phyloP scores from a whole-genome alignment of 2,888 invertebrate genomes.

The Tenthredo mesomela region DNA sequence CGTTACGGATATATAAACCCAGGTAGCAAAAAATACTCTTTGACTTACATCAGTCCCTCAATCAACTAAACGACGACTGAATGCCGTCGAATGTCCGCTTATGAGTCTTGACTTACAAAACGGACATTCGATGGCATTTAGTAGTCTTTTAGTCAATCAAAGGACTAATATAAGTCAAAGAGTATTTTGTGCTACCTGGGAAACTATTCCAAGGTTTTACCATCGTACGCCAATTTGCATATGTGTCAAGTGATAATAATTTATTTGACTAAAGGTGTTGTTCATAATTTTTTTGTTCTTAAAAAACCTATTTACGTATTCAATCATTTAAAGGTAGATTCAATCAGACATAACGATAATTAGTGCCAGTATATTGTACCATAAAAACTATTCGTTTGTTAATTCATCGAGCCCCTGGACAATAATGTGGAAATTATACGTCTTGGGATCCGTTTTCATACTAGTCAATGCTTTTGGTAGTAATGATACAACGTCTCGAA shows the following conservation, averaged over 20 bases:
- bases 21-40: too few relatives aligned
- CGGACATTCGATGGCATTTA: too few relatives aligned
- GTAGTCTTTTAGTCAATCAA: too few relatives aligned
- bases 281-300: neutral
- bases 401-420: neutral
- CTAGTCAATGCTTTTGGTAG: neutral
- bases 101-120: too few relatives aligned
- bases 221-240: neutral
- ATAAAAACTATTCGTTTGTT: neutral
- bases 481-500: neutral
- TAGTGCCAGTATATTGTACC: neutral
- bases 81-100: too few relatives aligned
- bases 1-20: neutral
- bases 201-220: neutral
- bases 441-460: neutral
- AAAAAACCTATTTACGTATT: too few relatives aligned
- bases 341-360: neutral
- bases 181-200: too few relatives aligned
- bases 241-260: neutral
- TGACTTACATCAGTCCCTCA: too few relatives aligned
- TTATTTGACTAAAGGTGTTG: neutral
- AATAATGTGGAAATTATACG: slow-evolving; percentile 20
- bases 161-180: too few relatives aligned
- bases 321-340: too few relatives aligned
- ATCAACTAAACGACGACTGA: too few relatives aligned